Percentiles rank a stretch among this genome's conserved stretches.
phyloP scores from a whole-genome alignment of 1,140 invertebrate species.

The Ceratina australensis region DNA sequence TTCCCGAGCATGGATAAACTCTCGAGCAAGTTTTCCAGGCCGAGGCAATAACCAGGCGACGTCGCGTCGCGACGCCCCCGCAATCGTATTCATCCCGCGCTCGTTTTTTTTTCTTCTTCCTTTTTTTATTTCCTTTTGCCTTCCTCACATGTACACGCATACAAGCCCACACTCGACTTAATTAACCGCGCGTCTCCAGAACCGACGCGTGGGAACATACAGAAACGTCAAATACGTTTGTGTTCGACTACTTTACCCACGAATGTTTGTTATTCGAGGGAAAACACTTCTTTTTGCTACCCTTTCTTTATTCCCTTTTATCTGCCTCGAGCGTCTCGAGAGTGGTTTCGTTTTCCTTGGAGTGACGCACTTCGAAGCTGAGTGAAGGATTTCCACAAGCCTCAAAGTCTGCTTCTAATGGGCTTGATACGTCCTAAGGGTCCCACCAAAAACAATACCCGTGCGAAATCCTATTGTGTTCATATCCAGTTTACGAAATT shows the following conservation, averaged over 20 bases:
- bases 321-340: constrained; percentile 18
- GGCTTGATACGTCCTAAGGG: constrained; percentile 42
- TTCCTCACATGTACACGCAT: too few species aligned
- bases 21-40: constrained; percentile 45
- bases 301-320: not conserved
- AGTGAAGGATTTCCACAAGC: constrained; percentile 34
- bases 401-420: constrained; percentile 37
- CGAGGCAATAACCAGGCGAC: constrained; percentile 48
- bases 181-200: constrained; percentile 23
- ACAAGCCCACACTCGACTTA: not conserved
- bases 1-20: constrained; percentile 3
- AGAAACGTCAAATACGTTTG: constrained; percentile 17
- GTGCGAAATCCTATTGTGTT: constrained; percentile 6
- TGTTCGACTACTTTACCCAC: constrained; percentile 8
- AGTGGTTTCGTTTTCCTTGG: constrained; percentile 39
- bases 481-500: not conserved
- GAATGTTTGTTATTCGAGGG: constrained; percentile 4
- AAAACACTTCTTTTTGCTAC: constrained; percentile 3
- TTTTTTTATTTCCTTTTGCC: not conserved
- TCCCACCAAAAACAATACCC: not conserved
- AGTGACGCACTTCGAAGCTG: constrained; percentile 20
- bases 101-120: not conserved
- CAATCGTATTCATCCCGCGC: constrained; percentile 36
- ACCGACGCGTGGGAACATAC: not conserved
- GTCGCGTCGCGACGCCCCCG: constrained; percentile 30